Evolutionary conservation across 1,140 invertebrate species (phyloP).

Genomic region (Calosoma granatense): DNA sequence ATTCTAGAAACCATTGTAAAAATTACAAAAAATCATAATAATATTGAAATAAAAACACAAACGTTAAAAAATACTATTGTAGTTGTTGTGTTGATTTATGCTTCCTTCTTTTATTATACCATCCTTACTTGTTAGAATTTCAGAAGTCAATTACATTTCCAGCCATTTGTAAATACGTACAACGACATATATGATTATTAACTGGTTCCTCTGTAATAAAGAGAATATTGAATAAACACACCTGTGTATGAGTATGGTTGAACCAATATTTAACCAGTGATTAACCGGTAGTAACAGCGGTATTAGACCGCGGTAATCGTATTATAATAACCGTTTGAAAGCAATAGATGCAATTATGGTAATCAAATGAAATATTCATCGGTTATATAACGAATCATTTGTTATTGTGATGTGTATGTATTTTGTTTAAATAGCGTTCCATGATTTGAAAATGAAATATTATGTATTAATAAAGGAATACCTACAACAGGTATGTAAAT

Average conservation of each 20-base stretch:
- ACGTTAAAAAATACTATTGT: not conserved
- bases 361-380: conserved; percentile 3
- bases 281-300: not conserved
- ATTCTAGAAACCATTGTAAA: not conserved
- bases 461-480: not conserved
- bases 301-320: not conserved
- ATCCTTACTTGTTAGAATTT: not conserved
- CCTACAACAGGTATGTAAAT: too few species aligned
- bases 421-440: not conserved
- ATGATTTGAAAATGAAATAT: not conserved
- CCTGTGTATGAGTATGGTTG: not conserved
- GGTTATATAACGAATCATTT: not conserved
- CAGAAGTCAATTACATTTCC: not conserved
- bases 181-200: too few species aligned
- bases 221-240: not conserved
- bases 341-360: not conserved
- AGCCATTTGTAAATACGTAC: not conserved
- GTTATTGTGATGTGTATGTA: not conserved
- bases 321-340: conserved; percentile 1
- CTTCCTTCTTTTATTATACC: not conserved
- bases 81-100: not conserved
- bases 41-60: not conserved
- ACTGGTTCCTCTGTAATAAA: too few species aligned
- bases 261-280: not conserved
- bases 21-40: not conserved